A percentile compares a stretch with the other conserved stretches of the same genome.
These are phyloP conservation scores for Mixornis gularis DNA, from an alignment of 2,113 vertebrate species.

Conservation along the genomic window DNA sequence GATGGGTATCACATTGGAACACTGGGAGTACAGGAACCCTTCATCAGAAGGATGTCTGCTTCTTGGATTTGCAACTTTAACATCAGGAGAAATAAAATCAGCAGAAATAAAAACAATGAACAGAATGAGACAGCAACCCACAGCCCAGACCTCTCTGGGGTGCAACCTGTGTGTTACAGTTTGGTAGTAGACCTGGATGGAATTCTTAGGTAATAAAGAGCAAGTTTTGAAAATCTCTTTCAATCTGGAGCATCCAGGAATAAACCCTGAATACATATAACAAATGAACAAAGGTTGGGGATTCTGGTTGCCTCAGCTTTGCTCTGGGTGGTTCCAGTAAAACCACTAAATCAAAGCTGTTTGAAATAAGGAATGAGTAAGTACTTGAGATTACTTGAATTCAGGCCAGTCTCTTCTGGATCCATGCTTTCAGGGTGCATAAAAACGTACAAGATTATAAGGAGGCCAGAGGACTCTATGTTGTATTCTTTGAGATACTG, in stretches of 20 bases:
- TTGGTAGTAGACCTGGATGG: background rate
- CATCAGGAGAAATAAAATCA: background rate
- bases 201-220: background rate
- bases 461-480: background rate
- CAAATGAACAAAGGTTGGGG: background rate
- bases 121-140: background rate
- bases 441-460: background rate
- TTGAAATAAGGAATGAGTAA: slow-evolving; percentile 25
- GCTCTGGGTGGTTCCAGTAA: slow-evolving; percentile 1
- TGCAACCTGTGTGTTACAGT: background rate
- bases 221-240: slow-evolving; percentile 5
- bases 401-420: background rate
- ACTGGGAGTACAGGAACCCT: background rate
- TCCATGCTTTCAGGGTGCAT: background rate
- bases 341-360: slow-evolving; percentile 28
- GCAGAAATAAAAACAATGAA: background rate
- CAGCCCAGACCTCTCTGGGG: background rate
- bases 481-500: background rate
- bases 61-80: background rate
- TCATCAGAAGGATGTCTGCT: background rate
- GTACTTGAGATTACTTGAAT: slow-evolving; percentile 32
- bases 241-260: background rate
- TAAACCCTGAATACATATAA: background rate
- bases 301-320: background rate
- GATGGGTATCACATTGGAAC: background rate